Evolutionary conservation across 2,888 invertebrate genomes (phyloP).

Genomic region (Azorinus chamasolen): DNA sequence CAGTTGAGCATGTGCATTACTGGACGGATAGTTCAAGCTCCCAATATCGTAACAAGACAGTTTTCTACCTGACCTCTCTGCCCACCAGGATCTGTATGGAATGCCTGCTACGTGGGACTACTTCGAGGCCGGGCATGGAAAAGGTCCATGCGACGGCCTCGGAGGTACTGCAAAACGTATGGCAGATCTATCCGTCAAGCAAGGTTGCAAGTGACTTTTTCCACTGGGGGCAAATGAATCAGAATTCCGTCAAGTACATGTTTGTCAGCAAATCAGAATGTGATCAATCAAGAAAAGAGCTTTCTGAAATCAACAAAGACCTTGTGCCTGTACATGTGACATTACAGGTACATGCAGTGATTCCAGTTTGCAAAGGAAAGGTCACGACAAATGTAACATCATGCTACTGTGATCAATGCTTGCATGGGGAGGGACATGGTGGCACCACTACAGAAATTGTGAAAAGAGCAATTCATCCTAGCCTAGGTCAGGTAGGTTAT

Average conservation of each 20-base stretch:
- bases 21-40: constrained; percentile 28
- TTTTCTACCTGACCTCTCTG: constrained; percentile 2
- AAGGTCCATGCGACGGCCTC: constrained; percentile 50
- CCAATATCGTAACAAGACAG: constrained; percentile 19
- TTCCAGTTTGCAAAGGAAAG: background rate
- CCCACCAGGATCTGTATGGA: background rate
- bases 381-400: background rate
- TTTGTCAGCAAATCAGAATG: background rate
- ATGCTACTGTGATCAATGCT: constrained; percentile 16
- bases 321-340: constrained; percentile 22
- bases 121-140: constrained; percentile 47
- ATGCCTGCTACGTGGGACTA: constrained; percentile 45
- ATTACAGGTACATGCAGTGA: constrained; percentile 20
- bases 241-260: background rate
- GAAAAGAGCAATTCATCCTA: background rate
- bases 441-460: background rate
- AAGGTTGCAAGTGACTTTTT: constrained; percentile 28
- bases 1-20: constrained; percentile 6
- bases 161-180: constrained; percentile 42
- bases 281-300: background rate
- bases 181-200: constrained; percentile 24
- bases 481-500: too few species aligned
- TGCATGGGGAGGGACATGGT: constrained; percentile 5
- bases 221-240: constrained; percentile 10
- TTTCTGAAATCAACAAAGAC: constrained; percentile 5